A percentile compares a stretch with the other conserved stretches of the same genome.
phyloP scores from a whole-genome alignment of 2,113 vertebrate species.

The Syngnathus typhle region DNA sequence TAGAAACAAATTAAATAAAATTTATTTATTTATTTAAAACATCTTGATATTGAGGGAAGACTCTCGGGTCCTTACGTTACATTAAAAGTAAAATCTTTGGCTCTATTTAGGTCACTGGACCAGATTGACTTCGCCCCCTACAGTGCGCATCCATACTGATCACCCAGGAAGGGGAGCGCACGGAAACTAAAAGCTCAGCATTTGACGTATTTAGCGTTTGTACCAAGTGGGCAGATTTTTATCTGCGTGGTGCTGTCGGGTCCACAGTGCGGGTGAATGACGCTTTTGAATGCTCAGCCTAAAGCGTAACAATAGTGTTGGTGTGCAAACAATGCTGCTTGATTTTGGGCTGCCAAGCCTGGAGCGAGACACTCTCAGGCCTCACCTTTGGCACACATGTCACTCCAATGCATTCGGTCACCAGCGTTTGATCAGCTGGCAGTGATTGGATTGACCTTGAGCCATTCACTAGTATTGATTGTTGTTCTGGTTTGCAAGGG shows the following conservation, averaged over 20 bases:
- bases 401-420: constrained; percentile 16
- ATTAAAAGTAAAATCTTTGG: constrained; percentile 11
- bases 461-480: constrained; percentile 3
- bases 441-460: neutral
- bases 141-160: constrained; percentile 31
- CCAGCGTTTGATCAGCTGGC: constrained; percentile 8
- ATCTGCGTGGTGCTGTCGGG: constrained; percentile 63
- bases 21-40: neutral
- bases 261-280: constrained; percentile 69
- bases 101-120: constrained; percentile 28
- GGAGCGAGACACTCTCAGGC: constrained; percentile 53
- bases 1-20: neutral
- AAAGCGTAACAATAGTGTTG: constrained; percentile 66
- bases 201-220: constrained; percentile 72
- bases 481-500: neutral
- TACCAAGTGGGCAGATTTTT: constrained; percentile 80
- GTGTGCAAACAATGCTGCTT: constrained; percentile 67
- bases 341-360: constrained; percentile 36
- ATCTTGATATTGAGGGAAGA: neutral
- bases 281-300: constrained; percentile 74
- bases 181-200: constrained; percentile 71
- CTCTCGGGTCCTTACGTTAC: neutral
- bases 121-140: neutral
- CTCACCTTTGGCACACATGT: constrained; percentile 42
- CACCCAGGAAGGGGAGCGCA: constrained; percentile 40